Evolutionary conservation across 2,888 invertebrate genomes (phyloP).

Genomic region (Eremobia ochroleuca): DNA sequence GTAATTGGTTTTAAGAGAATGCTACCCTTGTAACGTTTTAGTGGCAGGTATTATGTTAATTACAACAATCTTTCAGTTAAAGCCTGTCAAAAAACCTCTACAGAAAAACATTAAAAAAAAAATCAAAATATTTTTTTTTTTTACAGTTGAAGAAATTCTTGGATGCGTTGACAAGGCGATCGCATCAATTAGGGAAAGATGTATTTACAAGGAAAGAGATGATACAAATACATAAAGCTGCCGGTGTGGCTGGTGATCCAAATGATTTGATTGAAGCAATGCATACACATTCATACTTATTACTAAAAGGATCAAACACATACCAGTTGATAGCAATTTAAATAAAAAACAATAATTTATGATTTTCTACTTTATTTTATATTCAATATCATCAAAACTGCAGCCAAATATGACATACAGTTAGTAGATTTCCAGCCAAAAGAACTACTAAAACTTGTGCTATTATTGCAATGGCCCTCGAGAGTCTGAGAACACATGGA

Average conservation of each 20-base stretch:
- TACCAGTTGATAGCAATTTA: constrained; percentile 91
- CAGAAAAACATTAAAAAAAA: neutral
- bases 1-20: constrained; percentile 76
- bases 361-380: constrained; percentile 22
- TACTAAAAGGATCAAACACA: constrained; percentile 94
- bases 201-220: constrained; percentile 95
- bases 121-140: constrained; percentile 67
- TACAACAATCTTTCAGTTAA: constrained; percentile 3
- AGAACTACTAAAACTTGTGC: constrained; percentile 16
- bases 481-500: constrained; percentile 3
- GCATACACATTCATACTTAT: constrained; percentile 96
- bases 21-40: neutral
- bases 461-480: constrained; percentile 2
- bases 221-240: constrained; percentile 93
- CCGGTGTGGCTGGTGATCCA: constrained; percentile 93
- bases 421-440: constrained; percentile 19
- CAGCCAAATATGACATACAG: constrained; percentile 42
- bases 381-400: constrained; percentile 23
- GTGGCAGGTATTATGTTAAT: neutral
- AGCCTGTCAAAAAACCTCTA: neutral
- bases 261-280: constrained; percentile 94
- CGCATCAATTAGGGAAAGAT: constrained; percentile 93
- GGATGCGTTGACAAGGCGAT: constrained; percentile 92
- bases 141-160: constrained; percentile 94
- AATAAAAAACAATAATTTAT: constrained; percentile 38